Evolutionary conservation across 2,888 invertebrate species (phyloP).

Genomic region (Brachyopa scutellaris): DNA sequence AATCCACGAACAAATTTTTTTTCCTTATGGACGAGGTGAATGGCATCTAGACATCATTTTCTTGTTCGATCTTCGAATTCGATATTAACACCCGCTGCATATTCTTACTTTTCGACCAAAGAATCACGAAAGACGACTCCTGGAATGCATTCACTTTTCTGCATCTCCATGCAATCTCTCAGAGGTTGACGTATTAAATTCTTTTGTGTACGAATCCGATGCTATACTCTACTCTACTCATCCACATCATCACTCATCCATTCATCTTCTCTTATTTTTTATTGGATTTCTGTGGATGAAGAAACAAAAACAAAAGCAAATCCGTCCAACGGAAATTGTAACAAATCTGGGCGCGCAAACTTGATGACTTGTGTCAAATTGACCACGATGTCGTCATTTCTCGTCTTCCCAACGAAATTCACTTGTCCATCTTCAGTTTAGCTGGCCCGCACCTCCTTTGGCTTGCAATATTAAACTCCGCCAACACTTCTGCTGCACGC

Average conservation of each 20-base stretch:
- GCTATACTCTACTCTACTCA: not conserved
- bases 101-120: too few species aligned
- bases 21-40: too few species aligned
- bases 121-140: not conserved
- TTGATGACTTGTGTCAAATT: constrained; percentile 47
- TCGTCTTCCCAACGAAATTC: constrained; percentile 55
- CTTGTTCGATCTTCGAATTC: too few species aligned
- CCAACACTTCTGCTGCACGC: constrained; percentile 39
- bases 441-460: not conserved
- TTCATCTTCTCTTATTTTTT: constrained; percentile 14
- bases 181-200: not conserved
- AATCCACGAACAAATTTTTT: too few species aligned
- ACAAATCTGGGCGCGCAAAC: constrained; percentile 38
- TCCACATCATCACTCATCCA: not conserved
- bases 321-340: constrained; percentile 40
- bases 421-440: constrained; percentile 31
- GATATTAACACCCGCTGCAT: too few species aligned
- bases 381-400: constrained; percentile 39
- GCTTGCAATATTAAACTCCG: constrained; percentile 32
- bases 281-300: constrained; percentile 29
- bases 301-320: constrained; percentile 17
- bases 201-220: not conserved
- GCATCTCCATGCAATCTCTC: not conserved
- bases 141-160: not conserved
- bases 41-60: too few species aligned